Conservation (phyloP, 2,113 vertebrate genomes). For the Apodemus sylvaticus region DNA sequence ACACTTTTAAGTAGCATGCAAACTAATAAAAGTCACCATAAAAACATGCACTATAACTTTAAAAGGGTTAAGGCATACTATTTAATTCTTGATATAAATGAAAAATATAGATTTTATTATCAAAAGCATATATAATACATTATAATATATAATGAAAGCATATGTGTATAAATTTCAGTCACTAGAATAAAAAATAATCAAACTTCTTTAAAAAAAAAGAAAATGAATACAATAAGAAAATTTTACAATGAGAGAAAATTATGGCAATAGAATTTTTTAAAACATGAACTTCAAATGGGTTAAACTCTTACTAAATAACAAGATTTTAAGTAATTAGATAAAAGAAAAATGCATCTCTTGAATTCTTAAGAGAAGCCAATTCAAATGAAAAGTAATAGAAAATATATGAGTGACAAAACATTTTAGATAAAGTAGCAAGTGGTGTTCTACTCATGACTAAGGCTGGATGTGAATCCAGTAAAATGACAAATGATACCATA, state of each 20-base stretch:
- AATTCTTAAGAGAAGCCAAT: constrained; percentile 4
- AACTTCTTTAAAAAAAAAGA: neutral
- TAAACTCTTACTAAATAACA: neutral
- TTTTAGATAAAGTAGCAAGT: neutral
- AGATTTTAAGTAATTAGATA: neutral
- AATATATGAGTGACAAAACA: neutral
- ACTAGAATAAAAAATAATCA: neutral
- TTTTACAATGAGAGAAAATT: neutral
- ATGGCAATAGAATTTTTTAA: constrained; percentile 8
- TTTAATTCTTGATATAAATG: neutral
- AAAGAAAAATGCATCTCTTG: neutral
- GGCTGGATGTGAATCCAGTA: neutral
- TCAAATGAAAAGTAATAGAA: neutral
- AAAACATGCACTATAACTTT: neutral
- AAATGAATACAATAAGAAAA: neutral
- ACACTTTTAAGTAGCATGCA: neutral
- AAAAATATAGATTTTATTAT: constrained; percentile 19
- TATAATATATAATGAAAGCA: neutral
- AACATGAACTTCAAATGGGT: neutral
- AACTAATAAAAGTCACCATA: neutral
- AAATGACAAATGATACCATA: neutral
- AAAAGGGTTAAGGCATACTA: neutral
- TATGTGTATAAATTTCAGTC: neutral
- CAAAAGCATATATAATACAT: neutral
- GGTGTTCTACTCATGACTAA: neutral